Conservation (phyloP, 2,113 vertebrate genomes). For the Arizona elegans region DNA sequence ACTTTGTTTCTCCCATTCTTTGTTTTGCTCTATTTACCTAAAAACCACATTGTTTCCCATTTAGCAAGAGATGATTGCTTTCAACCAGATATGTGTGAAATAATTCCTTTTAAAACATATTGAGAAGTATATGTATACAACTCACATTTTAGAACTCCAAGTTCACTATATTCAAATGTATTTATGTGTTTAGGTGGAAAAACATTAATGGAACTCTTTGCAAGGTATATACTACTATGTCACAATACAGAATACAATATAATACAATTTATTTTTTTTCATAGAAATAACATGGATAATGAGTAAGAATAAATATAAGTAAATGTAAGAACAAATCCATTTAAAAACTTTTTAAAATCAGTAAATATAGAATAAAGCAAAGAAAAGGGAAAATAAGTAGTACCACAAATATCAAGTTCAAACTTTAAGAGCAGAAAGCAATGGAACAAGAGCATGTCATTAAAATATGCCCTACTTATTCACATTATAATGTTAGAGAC, state of each 20-base stretch:
- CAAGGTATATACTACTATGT: background rate
- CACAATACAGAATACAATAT: background rate
- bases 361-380: background rate
- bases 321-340: background rate
- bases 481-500: background rate
- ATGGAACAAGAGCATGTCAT: background rate
- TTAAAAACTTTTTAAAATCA: background rate
- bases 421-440: too few species aligned
- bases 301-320: background rate
- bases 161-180: background rate
- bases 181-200: background rate
- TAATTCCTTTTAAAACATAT: background rate
- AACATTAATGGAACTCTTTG: background rate
- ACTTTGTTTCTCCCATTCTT: background rate
- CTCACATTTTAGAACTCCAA: background rate
- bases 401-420: background rate
- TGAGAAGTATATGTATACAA: background rate
- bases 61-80: background rate
- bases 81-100: background rate
- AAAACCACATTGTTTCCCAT: background rate
- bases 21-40: background rate
- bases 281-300: background rate
- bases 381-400: background rate
- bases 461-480: background rate
- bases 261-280: background rate